Evolutionary conservation across 2,888 invertebrate genomes (phyloP).

Genomic region (Sipunculus nudus): DNA sequence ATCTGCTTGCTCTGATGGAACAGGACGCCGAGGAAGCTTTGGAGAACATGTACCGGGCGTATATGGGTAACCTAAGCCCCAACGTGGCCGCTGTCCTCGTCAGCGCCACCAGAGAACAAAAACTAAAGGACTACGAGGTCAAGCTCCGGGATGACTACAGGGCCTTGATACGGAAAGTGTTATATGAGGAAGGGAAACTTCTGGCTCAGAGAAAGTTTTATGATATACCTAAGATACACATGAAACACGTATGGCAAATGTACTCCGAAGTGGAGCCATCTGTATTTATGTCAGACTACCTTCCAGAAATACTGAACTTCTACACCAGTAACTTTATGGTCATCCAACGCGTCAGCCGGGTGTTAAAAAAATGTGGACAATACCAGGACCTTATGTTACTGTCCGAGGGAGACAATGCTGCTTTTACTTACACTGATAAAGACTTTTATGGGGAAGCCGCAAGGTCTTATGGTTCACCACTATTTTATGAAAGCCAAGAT

Average conservation of each 20-base stretch:
- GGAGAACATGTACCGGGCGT: slow-evolving; percentile 54
- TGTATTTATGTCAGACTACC: slow-evolving; percentile 36
- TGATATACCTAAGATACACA: slow-evolving; percentile 43
- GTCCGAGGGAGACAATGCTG: slow-evolving; percentile 51
- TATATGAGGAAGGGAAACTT: slow-evolving; percentile 49
- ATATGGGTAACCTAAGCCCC: slow-evolving; percentile 50
- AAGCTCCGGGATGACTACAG: slow-evolving; percentile 44
- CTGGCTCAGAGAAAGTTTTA: slow-evolving; percentile 45
- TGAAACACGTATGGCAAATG: slow-evolving; percentile 47
- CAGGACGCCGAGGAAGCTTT: slow-evolving; percentile 55
- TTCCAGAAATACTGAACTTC: slow-evolving; percentile 50
- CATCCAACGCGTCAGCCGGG: slow-evolving; percentile 51
- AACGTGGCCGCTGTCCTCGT: slow-evolving; percentile 52
- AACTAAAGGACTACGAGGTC: slow-evolving; percentile 39
- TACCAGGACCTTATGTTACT: slow-evolving; percentile 59
- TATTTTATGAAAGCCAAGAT: slow-evolving; percentile 53
- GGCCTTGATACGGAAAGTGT: slow-evolving; percentile 47
- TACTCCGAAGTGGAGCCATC: neutral
- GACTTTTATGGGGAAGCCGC: slow-evolving; percentile 48
- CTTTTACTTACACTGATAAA: slow-evolving; percentile 50
- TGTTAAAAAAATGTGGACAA: slow-evolving; percentile 55
- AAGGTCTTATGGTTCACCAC: slow-evolving; percentile 44
- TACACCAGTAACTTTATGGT: slow-evolving; percentile 56
- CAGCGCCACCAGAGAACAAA: slow-evolving; percentile 49
- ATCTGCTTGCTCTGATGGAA: slow-evolving; percentile 40